A percentile compares a stretch with the other conserved stretches of the same genome.
phyloP scores from a whole-genome alignment of 2,797 vertebrate species.

The Pangasius djambal region DNA sequence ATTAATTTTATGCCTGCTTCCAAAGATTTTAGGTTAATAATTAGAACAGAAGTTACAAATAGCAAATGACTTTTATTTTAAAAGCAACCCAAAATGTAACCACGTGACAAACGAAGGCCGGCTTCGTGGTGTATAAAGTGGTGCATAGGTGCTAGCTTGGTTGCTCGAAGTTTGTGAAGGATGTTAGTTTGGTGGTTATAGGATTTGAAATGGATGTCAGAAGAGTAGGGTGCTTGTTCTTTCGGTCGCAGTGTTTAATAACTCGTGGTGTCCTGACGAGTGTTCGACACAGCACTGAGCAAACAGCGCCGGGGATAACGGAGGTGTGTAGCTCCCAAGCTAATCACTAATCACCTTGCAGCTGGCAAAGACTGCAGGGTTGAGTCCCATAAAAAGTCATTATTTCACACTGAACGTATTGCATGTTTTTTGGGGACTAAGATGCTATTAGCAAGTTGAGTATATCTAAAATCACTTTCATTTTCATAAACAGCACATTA shows the following conservation, averaged over 20 bases:
- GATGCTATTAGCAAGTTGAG: no score
- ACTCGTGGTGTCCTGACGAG: constrained; percentile 5
- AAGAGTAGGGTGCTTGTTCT: constrained; percentile 24
- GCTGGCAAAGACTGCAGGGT: neutral
- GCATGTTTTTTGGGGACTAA: neutral
- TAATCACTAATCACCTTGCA: neutral
- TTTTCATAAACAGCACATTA: neutral
- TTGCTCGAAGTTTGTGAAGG: neutral
- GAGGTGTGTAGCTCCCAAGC: constrained; percentile 56
- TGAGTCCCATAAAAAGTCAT: no score
- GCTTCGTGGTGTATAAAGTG: neutral
- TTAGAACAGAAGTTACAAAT: neutral
- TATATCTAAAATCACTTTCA: neutral
- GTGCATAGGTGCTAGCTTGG: neutral
- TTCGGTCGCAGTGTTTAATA: constrained; percentile 33
- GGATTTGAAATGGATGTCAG: constrained; percentile 46
- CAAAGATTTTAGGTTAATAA: neutral
- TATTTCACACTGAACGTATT: neutral
- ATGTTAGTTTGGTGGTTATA: neutral
- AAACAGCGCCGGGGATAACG: constrained; percentile 4
- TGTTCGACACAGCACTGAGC: constrained; percentile 51
- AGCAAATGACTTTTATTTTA: constrained; percentile 44
- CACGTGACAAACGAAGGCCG: neutral
- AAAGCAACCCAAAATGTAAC: neutral
- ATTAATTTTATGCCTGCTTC: neutral